phyloP scores from a whole-genome alignment of 2,113 vertebrate species.

The Myiozetetes cayanensis region DNA sequence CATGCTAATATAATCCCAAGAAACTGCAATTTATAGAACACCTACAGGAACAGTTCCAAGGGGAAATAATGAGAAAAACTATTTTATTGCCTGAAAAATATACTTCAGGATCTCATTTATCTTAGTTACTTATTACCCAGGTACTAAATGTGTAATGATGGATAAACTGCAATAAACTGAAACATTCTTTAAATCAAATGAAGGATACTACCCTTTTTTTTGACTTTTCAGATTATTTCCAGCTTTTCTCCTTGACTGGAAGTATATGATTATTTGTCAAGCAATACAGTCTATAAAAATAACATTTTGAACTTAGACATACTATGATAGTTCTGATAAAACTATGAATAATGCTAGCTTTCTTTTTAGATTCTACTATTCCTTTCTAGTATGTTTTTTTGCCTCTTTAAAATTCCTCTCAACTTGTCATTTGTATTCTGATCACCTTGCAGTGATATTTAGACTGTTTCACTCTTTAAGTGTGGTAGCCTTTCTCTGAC shows the following conservation, averaged over 20 bases:
- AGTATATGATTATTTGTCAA: background rate
- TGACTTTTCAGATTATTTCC: background rate
- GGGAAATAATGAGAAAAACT: background rate
- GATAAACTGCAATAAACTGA: background rate
- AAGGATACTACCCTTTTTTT: background rate
- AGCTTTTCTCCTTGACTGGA: background rate
- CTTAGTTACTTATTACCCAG: background rate
- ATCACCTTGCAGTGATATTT: background rate
- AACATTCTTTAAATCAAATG: background rate
- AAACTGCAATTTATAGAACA: background rate
- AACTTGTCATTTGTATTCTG: background rate
- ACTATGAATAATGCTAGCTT: background rate
- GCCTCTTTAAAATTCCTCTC: background rate
- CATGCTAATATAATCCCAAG: background rate
- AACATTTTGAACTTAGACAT: background rate
- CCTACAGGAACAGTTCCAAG: background rate
- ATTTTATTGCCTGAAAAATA: background rate
- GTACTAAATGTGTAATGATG: background rate
- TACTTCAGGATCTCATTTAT: background rate
- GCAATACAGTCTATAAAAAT: background rate
- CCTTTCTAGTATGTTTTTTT: background rate
- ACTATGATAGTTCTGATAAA: background rate
- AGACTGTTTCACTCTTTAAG: background rate
- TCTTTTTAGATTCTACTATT: background rate
- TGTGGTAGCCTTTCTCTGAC: background rate